Base-by-base conservation (phyloP, 2,113 vertebrate genomes). In the Nasalis larvatus region DNA sequence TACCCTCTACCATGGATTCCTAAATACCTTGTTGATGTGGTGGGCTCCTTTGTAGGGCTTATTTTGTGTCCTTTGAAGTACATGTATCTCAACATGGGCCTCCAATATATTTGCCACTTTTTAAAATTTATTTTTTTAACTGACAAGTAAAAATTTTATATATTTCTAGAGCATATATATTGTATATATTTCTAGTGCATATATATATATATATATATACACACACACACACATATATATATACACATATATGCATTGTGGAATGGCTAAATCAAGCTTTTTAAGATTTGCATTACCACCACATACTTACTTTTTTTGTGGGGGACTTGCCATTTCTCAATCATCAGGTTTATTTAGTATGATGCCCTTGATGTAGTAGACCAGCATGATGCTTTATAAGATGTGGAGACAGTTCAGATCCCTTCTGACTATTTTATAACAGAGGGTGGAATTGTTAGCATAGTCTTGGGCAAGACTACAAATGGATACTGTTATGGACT, bases 201-300 rank as follows among this genome's bases (percentile, higher is more conserved):
- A 60, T 12, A 60, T 11, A 12, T 11, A n/a, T n/a, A n/a, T n/a
- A n/a, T n/a, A 49, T 2, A 47, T 0, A 47, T 0, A 25, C 16
- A 58, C 20, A 56, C 54, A 56, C 54, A 18, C 16, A 25, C 21
- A 71, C 3, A 68, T 0, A 63, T n/a, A 69, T 23, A 25, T 8
- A 12, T 25, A 23, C 7, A 12, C 25, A 37, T 45, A 27, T 14
- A 25, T 74, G 10, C 17, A 84, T 63, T 63, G 10, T 45, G 3
- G 27, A 45, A 66, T 60, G 27, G 8, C 45, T 77, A 77, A 77
- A 49, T 49, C 27, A 35, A 49, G 30, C 45, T 77, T 32, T 32
- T 49, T 77, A 47, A 77, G 27, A 18, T 49, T 11, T 49, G 30
- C 40, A 42, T 74, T 74, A 74, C 30, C 27, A 16, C 32, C 10